Base-by-base conservation (phyloP, 2,888 invertebrate genomes). In the Protodeltote pygarga region DNA sequence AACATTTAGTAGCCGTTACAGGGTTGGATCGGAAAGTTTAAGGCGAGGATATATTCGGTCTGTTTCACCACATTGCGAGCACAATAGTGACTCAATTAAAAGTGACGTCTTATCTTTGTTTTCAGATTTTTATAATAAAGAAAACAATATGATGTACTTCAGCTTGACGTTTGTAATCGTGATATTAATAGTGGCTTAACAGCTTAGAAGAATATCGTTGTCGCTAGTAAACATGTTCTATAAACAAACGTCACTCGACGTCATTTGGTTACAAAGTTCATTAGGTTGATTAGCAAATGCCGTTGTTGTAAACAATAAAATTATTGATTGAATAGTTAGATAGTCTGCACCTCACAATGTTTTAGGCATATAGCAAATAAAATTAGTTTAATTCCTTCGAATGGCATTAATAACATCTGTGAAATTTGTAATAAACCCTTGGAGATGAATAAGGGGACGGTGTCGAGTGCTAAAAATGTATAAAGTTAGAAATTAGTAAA, bases 211-310 rank as follows among this genome's bases (percentile, higher is more conserved):
- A 33, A 15, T 47, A 19, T 27, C 38, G 38, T 33, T 33, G 11
- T 32, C 28, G 14, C 23, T 19, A 61, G 40, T 57, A 57, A 52
- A 52, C 42, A 61, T 23, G 27, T 47, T 10, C 17, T 37, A 35
- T 27, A 33, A 48, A 34, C 31, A 25, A 39, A 53, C 65, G 58
- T 65, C 57, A 53, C 14, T 4, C 10, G 13, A 44, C 60, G 55
- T 64, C 49, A 47, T 34, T 29, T 47, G 41, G 38, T 53, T 49
- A 49, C 44, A 31, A 35, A 60, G 34, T 38, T 38, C 45, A 41
- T 47, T 57, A 45, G 34, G 25, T 47, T 57, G 51, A 37, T 51
- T 35, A 29, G 31, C 14, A 31, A 32, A 45, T 39, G 27, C 24
- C 24, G 31, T 38, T 57, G 38, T 32, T 37, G 48, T 49, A 61